Evolutionary conservation across 2,797 vertebrate genomes (phyloP), one percentile per base, ranked within the genome.

Genomic region (Chaenodraco wilsoni): DNA sequence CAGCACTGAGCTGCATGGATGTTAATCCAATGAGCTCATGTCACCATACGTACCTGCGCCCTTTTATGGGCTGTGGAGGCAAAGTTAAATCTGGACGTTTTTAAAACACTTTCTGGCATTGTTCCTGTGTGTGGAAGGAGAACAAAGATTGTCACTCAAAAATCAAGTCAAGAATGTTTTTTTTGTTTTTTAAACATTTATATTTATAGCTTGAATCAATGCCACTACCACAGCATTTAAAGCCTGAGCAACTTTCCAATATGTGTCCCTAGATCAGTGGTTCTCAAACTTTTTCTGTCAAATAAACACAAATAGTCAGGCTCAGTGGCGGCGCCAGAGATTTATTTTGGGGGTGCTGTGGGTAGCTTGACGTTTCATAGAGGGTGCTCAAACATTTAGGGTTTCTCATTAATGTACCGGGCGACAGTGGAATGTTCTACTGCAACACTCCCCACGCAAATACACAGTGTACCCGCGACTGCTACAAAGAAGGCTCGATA

Each of bases 1-100:
- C 61, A 48, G 54, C 44, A n/a, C 7, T 5, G 11, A 73, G 59
- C 21, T 0, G 56, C 57, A 16, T 62, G 43, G 48, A 75, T 67
- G 57, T 69, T 63, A 82, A 72, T 69, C 56, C 67, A 43, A 11
- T 67, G 66, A 64, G 66, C 65, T 40, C 45, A 27, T 59, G 68
- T 81, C 73, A 74, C 67, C 65, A 14, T 3, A 27, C 17, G 21
- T 3, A 56, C 27, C 2, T 8, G 14, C 41, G 17, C 33, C 12
- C 67, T 12, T 67, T 51, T 45, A 13, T 37, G 16, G 43, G 33
- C 15, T 13, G 17, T 46, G 0, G 4, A 12, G 33, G 33, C 9
- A 15, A 52, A 21, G 13, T 10, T 56, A 10, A 10, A 31, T 52
- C 31, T 7, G 23, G 33, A 37, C 8, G 8, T 37, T 37, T 44